Evolutionary conservation across 2,797 vertebrate species (phyloP), one percentile per base, ranked within the genome.

Genomic region (Hyperoplus immaculatus): DNA sequence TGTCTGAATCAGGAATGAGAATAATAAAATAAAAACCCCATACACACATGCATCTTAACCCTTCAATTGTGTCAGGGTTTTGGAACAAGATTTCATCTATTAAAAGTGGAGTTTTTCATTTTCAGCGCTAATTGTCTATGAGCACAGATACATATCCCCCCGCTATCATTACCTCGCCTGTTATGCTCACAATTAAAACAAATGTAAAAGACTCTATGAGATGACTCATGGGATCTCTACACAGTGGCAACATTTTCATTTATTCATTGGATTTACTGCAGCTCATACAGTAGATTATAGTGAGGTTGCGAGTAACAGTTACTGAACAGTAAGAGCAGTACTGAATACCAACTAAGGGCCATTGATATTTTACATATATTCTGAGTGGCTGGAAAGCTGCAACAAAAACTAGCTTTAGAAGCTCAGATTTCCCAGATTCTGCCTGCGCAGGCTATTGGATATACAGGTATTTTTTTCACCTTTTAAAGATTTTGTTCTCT

Each of bases 231-330:
- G 15, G 45, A 13, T 36, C 49, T 45, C 18, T 6, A 38, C 60
- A 36, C n/a, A 42, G 15, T 15, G 50, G 55, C 59, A 72, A n/a
- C n/a, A 54, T 49, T 57, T 46, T 14, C 39, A 63, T 47, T 14
- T 42, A 1, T n/a, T 54, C 29, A 29, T 29, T 29, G 29, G 29
- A 29, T 29, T 29, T 29, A 29, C 29, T 29, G 29, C 29, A 29
- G 29, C 29, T 29, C 29, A 29, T 55, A 57, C 72, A 42, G 21
- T 13, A 39, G 58, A 49, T 43, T 43, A 53, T 55, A 39, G 53
- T 39, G 63, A 69, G 68, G 18, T 21, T 21, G 49, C 42, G 57
- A 14, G 41, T 9, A 41, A 12, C n/a, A 36, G 11, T 45, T 61
- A 76, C 18, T 77, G 46, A 29, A 29, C 29, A 29, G 29, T 29